These are phyloP conservation scores for Parapristionchus giblindavisi DNA, from an alignment of 2,888 invertebrate genomes.

Conservation along the genomic window DNA sequence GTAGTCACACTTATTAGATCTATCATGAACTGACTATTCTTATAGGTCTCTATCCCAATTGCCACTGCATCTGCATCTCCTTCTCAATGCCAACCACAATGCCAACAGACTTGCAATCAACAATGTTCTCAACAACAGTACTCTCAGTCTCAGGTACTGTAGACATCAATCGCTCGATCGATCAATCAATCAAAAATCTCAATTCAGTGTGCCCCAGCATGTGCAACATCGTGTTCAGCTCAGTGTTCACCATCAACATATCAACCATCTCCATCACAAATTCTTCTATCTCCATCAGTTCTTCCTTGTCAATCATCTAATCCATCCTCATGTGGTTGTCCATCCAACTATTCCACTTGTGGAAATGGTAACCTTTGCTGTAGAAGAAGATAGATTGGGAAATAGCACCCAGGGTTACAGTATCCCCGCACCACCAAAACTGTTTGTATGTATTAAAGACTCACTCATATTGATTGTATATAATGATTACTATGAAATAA, in stretches of 20 bases:
- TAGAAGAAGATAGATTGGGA: slow-evolving; percentile 38
- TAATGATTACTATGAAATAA: too few species aligned
- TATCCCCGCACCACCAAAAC: background rate
- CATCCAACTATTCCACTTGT: slow-evolving; percentile 44
- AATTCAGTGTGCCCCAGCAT: slow-evolving; percentile 52
- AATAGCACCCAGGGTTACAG: too few species aligned
- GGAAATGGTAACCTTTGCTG: slow-evolving; percentile 46
- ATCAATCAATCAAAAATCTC: slow-evolving; percentile 30
- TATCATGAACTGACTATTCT: too few species aligned
- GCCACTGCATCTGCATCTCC: slow-evolving; percentile 16
- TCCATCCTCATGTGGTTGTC: slow-evolving; percentile 42
- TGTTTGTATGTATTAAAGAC: too few species aligned
- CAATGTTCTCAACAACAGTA: slow-evolving; percentile 39
- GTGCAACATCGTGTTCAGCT: slow-evolving; percentile 51
- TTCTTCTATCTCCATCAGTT: slow-evolving; percentile 28
- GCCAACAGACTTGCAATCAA: slow-evolving; percentile 46
- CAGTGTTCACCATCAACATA: slow-evolving; percentile 52
- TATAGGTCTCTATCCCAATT: slow-evolving; percentile 19
- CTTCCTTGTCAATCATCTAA: slow-evolving; percentile 3
- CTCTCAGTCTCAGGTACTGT: slow-evolving; percentile 13
- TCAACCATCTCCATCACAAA: slow-evolving; percentile 13
- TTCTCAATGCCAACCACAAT: slow-evolving; percentile 45
- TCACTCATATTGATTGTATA: too few species aligned
- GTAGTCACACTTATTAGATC: too few species aligned
- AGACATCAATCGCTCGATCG: background rate